Evolutionary conservation across 2,797 vertebrate species (phyloP), one percentile per base, ranked within the genome.

Genomic region (Syngnathus acus): DNA sequence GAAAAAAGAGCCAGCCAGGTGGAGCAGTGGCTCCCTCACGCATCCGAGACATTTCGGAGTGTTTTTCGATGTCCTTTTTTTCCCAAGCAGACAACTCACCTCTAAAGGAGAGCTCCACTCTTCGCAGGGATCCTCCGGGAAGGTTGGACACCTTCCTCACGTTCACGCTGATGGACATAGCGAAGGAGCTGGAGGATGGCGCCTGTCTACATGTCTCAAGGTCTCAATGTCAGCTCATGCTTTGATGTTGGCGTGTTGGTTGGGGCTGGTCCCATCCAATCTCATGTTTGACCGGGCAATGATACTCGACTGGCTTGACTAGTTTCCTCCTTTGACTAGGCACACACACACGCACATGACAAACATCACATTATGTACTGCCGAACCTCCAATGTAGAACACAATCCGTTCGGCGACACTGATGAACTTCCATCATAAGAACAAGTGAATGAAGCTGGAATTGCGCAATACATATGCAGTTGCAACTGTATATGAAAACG

Each of bases 101-200:
- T 88, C 92, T 88, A 84, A 97, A 97, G 71, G 80, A 77, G 74
- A 97, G 88, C 48, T 91, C 87, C 5, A 95, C 93, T 81, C 94
- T 95, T 67, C 93, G 83, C 82, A 95, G 93, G 0, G 88, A 92
- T 62, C 72, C 86, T 48, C 94, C 94, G 0, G 93, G 93, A 57
- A 98, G 87, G 68, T 92, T 91, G 66, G 80, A 91, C 63, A 98
- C 87, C 81, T 77, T 90, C 72, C 74, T 89, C 69, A 98, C 80
- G 38, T 67, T 71, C 13, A 95, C 88, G 0, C 77, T 93, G 78
- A 98, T 92, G 69, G 94, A 94, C 95, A 97, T 96, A 81, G 48
- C 17, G 16, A 40, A 37, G 55, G 53, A 67, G 6, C 45, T 43
- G 37, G 11, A 38, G 0, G 11, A 43, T 5, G 42, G 1, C 45